phyloP scores from a whole-genome alignment of 2,797 vertebrate genomes.

The Neopelma chrysocephalum region DNA sequence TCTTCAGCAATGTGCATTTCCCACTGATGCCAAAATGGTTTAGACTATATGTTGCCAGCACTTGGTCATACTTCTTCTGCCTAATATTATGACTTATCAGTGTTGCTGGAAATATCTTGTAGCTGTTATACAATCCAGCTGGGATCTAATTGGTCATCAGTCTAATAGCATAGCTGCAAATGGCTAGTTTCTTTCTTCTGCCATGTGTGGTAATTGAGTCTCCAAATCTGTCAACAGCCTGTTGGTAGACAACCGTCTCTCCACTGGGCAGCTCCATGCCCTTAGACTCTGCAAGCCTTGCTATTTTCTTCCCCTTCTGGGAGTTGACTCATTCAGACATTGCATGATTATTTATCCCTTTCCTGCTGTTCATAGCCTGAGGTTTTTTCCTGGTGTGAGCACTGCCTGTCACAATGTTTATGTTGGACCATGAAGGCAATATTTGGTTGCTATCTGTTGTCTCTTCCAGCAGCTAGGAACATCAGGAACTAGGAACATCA shows the following conservation, averaged over 20 bases:
- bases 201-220: not conserved
- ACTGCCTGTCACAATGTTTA: not conserved
- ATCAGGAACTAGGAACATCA: not conserved
- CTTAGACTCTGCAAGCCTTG: not conserved
- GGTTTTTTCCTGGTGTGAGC: not conserved
- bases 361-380: not conserved
- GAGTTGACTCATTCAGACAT: not conserved
- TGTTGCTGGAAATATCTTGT: not conserved
- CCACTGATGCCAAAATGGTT: not conserved
- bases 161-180: not conserved
- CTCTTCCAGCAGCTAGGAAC: not conserved
- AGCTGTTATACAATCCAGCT: constrained; percentile 14
- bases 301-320: not conserved
- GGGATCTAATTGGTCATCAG: constrained; percentile 14
- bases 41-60: not conserved
- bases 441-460: not conserved
- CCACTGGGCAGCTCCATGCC: not conserved
- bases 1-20: not conserved
- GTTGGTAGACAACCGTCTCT: not conserved
- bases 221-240: constrained; percentile 18
- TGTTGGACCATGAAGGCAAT: not conserved
- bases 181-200: constrained; percentile 7
- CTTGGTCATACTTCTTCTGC: constrained; percentile 14
- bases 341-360: not conserved
- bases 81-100: not conserved